A percentile compares a stretch with the other conserved stretches of the same genome.
phyloP scores from a whole-genome alignment of 2,888 invertebrate genomes.

The Malthinus seriepunctatus region DNA sequence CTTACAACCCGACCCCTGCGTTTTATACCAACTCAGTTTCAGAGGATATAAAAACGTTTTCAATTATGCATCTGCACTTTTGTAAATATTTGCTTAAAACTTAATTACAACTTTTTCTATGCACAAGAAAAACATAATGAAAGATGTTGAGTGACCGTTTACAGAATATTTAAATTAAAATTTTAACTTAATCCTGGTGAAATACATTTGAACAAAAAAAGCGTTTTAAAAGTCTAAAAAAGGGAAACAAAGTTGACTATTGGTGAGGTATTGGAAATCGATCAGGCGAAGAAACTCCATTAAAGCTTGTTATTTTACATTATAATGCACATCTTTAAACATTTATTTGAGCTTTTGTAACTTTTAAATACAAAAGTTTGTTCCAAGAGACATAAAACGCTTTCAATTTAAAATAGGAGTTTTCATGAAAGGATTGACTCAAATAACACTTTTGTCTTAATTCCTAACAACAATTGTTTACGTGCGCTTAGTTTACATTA shows the following conservation, averaged over 20 bases:
- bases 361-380: not conserved
- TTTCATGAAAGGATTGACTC: too few relatives aligned
- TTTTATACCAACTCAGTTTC: not conserved
- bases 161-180: too few relatives aligned
- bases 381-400: too few relatives aligned
- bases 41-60: not conserved
- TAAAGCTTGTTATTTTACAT: slow-evolving; percentile 16
- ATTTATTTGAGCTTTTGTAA: slow-evolving; percentile 11
- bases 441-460: too few relatives aligned
- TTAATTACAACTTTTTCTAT: slow-evolving; percentile 1
- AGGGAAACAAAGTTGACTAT: not conserved
- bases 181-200: too few relatives aligned
- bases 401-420: too few relatives aligned
- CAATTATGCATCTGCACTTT: slow-evolving; percentile 2
- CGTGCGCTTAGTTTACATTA: too few relatives aligned
- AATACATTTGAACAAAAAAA: too few relatives aligned
- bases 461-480: too few relatives aligned
- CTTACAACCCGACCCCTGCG: not conserved
- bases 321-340: slow-evolving; percentile 18
- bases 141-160: too few relatives aligned
- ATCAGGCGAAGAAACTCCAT: slow-evolving; percentile 15
- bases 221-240: too few relatives aligned
- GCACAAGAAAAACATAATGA: not conserved
- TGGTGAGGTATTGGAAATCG: slow-evolving; percentile 12
- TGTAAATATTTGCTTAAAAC: slow-evolving; percentile 6